These are phyloP conservation scores for Thoracochromis brauschi DNA, from an alignment of 2,113 vertebrate species.

Conservation along the genomic window DNA sequence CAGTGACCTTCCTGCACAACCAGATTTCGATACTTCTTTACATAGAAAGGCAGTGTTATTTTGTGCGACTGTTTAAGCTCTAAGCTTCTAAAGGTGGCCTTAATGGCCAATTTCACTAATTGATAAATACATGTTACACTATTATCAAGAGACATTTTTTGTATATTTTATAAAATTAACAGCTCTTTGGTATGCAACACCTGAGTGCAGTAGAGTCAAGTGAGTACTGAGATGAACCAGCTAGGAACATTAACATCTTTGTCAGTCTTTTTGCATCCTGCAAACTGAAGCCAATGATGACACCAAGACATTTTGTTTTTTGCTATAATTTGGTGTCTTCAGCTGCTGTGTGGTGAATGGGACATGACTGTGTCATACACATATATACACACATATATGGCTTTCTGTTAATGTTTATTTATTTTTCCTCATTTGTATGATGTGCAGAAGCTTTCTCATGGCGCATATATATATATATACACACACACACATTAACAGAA, in stretches of 20 bases:
- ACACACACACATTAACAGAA: not conserved
- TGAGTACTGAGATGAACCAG: not conserved
- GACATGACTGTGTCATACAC: too few species aligned
- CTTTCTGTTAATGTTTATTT: too few species aligned
- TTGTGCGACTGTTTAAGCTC: not conserved
- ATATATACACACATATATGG: accelerated
- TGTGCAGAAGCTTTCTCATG: too few species aligned
- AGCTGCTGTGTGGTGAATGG: too few species aligned
- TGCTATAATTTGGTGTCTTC: not conserved
- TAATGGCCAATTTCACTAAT: not conserved
- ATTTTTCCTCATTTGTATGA: too few species aligned
- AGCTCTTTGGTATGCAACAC: not conserved
- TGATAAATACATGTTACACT: not conserved
- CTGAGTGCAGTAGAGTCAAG: not conserved
- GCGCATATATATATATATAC: too few species aligned
- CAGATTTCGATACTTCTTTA: not conserved
- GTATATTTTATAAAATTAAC: not conserved
- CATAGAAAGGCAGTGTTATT: not conserved
- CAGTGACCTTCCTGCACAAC: not conserved
- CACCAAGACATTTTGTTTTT: not conserved
- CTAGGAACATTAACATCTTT: not conserved
- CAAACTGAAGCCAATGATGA: not conserved
- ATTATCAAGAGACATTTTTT: not conserved
- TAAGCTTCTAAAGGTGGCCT: not conserved
- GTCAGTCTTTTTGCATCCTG: not conserved